phyloP scores from a whole-genome alignment of 2,797 vertebrate genomes.

The Megalops cyprinoides region DNA sequence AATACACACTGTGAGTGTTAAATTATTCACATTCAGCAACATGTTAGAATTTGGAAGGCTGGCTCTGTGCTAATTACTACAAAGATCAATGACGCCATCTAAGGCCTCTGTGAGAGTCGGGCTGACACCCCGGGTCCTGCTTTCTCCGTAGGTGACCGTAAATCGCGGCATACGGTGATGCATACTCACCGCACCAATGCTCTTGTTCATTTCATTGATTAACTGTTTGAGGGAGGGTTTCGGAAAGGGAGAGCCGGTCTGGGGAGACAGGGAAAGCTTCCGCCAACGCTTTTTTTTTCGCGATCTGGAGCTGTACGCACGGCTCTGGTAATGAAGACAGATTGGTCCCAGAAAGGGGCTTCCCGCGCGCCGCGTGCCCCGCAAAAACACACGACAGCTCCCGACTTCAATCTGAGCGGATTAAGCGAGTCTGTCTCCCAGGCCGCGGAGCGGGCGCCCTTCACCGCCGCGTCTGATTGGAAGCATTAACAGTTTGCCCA shows the following conservation, averaged over 20 bases:
- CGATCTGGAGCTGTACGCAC: not conserved
- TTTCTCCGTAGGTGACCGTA: conserved; percentile 41
- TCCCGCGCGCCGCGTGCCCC: not conserved
- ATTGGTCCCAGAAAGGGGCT: conserved; percentile 1
- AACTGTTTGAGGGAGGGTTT: conserved; percentile 11
- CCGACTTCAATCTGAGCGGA: conserved; percentile 10
- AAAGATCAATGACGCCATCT: conserved; percentile 57
- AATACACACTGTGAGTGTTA: conserved; percentile 60
- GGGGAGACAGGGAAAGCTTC: not conserved
- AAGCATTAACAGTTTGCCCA: conserved; percentile 12
- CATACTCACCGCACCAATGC: conserved; percentile 44
- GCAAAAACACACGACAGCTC: conserved; percentile 11
- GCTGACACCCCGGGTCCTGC: conserved; percentile 31
- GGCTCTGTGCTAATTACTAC: conserved; percentile 50
- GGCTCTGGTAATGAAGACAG: not conserved
- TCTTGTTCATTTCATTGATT: conserved; percentile 46
- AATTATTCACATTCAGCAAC: conserved; percentile 62
- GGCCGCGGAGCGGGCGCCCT: not conserved
- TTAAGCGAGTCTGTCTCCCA: not conserved
- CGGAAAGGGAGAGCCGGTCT: not conserved
- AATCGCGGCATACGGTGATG: conserved; percentile 47
- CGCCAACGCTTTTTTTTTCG: not conserved
- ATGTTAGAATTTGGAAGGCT: conserved; percentile 54
- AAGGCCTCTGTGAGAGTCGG: conserved; percentile 39
- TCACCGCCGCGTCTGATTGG: conserved; percentile 5